Percentiles rank a stretch among this genome's conserved stretches.
These are phyloP conservation scores for Geopemphigus sp. DNA, from an alignment of 1,140 invertebrate species.

Conservation along the genomic window DNA sequence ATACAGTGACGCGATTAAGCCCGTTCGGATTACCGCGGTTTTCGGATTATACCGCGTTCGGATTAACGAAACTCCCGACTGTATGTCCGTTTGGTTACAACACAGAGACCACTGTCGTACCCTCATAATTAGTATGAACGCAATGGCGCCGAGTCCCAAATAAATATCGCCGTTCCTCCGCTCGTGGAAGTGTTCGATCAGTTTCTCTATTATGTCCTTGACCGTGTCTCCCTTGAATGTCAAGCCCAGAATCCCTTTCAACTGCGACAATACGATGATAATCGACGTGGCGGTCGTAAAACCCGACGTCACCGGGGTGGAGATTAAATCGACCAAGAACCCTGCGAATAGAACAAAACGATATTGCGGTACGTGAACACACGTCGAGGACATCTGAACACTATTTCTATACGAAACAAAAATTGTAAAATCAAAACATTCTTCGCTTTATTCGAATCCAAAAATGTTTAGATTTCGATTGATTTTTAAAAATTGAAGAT, in stretches of 20 bases:
- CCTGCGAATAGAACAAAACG: slow-evolving; percentile 61
- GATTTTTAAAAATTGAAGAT: too few relatives aligned
- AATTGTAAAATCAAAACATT: too few relatives aligned
- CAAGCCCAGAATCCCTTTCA: slow-evolving; percentile 80
- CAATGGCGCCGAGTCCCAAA: slow-evolving; percentile 70
- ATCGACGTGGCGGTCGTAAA: slow-evolving; percentile 91
- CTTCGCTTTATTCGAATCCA: too few relatives aligned
- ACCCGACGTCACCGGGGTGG: slow-evolving; percentile 83
- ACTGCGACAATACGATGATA: slow-evolving; percentile 84
- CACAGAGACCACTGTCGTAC: too few relatives aligned
- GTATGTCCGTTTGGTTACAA: too few relatives aligned
- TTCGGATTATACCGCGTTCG: too few relatives aligned
- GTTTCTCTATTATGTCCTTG: slow-evolving; percentile 66
- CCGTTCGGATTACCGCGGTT: too few relatives aligned
- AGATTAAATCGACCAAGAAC: slow-evolving; percentile 91
- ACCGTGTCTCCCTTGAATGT: slow-evolving; percentile 70
- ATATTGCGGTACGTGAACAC: background rate
- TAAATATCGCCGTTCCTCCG: slow-evolving; percentile 65
- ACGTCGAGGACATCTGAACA: too few relatives aligned
- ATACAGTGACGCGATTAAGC: too few relatives aligned
- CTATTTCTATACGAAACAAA: too few relatives aligned
- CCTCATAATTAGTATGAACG: slow-evolving; percentile 67
- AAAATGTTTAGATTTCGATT: too few relatives aligned
- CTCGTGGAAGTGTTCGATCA: slow-evolving; percentile 64
- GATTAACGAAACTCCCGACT: too few relatives aligned